phyloP scores from a whole-genome alignment of 2,797 vertebrate genomes.

The Masticophis lateralis region DNA sequence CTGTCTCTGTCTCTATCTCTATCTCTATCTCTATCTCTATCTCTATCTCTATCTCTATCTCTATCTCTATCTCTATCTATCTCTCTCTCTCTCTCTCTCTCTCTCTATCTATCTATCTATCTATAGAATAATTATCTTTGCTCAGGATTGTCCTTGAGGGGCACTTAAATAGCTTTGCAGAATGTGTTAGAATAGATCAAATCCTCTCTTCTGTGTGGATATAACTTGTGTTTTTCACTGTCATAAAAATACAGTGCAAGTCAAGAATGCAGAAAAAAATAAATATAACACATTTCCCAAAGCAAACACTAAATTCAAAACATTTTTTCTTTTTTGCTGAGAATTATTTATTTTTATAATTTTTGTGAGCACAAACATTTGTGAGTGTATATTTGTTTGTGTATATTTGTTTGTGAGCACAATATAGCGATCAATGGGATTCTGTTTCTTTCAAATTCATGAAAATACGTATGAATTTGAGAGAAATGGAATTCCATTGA shows the following conservation, averaged over 20 bases:
- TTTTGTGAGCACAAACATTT: too few relatives aligned
- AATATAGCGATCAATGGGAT: neutral
- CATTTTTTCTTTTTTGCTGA: conserved; percentile 16
- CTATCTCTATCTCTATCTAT: too few relatives aligned
- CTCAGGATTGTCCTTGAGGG: neutral
- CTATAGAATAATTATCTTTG: neutral
- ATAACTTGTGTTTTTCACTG: neutral
- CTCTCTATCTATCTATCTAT: too few relatives aligned
- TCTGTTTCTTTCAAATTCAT: neutral
- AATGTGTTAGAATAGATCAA: conserved; percentile 11
- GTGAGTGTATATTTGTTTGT: too few relatives aligned
- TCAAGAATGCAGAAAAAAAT: neutral
- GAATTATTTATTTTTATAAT: neutral
- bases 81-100: too few relatives aligned
- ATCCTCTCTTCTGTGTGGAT: neutral
- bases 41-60: too few relatives aligned
- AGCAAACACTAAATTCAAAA: conserved; percentile 24
- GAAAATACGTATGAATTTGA: neutral
- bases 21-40: too few relatives aligned
- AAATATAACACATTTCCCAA: conserved; percentile 20
- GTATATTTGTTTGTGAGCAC: neutral
- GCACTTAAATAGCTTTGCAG: neutral
- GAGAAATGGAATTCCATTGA: neutral
- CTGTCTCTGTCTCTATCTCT: too few relatives aligned
- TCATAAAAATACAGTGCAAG: neutral